These are phyloP conservation scores for Eumeta japonica DNA, from an alignment of 1,140 invertebrate species.

Conservation along the genomic window DNA sequence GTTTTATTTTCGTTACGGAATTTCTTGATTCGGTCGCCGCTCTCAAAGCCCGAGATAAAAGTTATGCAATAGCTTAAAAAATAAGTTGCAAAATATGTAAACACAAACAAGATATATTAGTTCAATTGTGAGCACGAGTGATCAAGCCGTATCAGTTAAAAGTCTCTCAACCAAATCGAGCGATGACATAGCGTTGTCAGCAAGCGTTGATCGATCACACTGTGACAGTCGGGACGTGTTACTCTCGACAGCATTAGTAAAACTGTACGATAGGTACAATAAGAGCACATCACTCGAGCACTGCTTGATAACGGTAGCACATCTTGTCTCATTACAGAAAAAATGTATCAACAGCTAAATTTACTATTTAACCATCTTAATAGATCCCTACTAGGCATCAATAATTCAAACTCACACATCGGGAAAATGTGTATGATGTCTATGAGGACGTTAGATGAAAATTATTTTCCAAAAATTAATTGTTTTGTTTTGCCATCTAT, in stretches of 20 bases:
- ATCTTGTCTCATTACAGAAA: constrained; percentile 10
- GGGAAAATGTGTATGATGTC: constrained; percentile 7
- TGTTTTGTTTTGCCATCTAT: constrained; percentile 13
- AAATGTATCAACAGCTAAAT: constrained; percentile 7
- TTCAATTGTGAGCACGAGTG: too few species aligned
- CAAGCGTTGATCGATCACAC: too few species aligned
- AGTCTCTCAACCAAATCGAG: too few species aligned
- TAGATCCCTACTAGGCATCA: constrained; percentile 8
- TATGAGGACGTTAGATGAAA: constrained; percentile 8
- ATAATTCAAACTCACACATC: constrained; percentile 5
- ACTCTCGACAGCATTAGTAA: constrained; percentile 11
- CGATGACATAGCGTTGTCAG: too few species aligned
- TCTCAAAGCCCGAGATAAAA: too few species aligned
- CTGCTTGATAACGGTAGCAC: constrained; percentile 12
- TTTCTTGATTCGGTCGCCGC: too few species aligned
- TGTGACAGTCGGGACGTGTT: too few species aligned
- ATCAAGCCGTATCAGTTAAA: too few species aligned
- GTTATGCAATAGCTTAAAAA: too few species aligned
- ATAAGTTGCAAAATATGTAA: too few species aligned
- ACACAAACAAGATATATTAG: too few species aligned
- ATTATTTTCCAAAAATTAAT: constrained; percentile 5
- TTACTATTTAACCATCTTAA: background rate
- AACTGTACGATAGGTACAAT: constrained; percentile 8
- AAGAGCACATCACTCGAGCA: constrained; percentile 8
- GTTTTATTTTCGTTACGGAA: too few species aligned